phyloP scores from a whole-genome alignment of 2,113 vertebrate species.

The Gobiocypris rarus region DNA sequence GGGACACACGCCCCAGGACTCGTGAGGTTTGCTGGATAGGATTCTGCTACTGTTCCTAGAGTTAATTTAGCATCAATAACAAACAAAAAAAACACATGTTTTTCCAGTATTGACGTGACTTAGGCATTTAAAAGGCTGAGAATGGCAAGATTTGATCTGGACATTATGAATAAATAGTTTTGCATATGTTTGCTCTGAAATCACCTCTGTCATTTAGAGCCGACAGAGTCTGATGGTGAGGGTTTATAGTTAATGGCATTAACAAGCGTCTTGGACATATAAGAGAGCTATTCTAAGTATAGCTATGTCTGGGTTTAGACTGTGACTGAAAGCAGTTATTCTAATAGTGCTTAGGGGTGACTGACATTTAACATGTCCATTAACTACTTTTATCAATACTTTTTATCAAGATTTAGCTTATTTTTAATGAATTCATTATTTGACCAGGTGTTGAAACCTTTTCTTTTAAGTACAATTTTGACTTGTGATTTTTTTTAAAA shows the following conservation, averaged over 20 bases:
- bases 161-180: neutral
- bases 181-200: neutral
- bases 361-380: neutral
- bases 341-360: neutral
- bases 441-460: neutral
- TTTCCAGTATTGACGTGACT: neutral
- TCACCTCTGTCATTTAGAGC: neutral
- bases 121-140: neutral
- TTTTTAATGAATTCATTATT: neutral
- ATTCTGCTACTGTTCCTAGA: too few species aligned
- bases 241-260: constrained; percentile 67
- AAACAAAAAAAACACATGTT: neutral
- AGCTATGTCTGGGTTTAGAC: constrained; percentile 48
- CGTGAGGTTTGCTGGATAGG: constrained; percentile 81
- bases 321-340: constrained; percentile 5
- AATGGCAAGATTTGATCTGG: neutral
- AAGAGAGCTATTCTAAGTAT: constrained; percentile 61
- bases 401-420: neutral
- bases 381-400: neutral
- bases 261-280: constrained; percentile 51
- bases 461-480: neutral
- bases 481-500: too few species aligned
- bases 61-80: neutral
- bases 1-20: constrained; percentile 89
- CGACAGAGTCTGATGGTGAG: neutral